phyloP scores from a whole-genome alignment of 2,113 vertebrate species.

The Tetrax tetrax region DNA sequence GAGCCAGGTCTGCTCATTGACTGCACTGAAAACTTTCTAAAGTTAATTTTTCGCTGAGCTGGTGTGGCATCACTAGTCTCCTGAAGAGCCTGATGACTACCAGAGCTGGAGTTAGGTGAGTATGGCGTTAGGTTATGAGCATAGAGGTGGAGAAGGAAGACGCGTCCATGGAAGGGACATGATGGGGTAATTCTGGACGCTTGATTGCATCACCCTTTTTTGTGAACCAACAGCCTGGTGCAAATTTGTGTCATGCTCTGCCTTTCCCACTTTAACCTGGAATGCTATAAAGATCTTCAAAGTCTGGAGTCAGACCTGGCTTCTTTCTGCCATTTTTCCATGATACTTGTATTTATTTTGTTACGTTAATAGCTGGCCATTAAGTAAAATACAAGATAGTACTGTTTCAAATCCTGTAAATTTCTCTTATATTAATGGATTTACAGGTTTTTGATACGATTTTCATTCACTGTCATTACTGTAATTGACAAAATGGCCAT shows the following conservation, averaged over 20 bases:
- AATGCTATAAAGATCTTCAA: not conserved
- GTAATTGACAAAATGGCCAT: not conserved
- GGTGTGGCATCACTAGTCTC: not conserved
- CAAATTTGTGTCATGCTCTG: rapidly evolving
- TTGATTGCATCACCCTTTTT: not conserved
- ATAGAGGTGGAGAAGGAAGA: not conserved
- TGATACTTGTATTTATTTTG: not conserved
- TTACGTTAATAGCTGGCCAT: not conserved
- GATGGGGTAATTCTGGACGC: not conserved
- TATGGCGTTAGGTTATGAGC: not conserved
- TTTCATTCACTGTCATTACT: conserved; percentile 1
- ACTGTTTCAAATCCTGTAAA: not conserved
- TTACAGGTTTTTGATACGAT: not conserved
- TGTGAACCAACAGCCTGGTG: not conserved
- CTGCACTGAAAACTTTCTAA: not conserved
- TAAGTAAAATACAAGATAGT: not conserved
- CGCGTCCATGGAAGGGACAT: not conserved
- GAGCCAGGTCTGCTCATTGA: not conserved
- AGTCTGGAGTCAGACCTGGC: not conserved
- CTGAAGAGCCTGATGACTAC: not conserved
- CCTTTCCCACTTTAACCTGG: not conserved
- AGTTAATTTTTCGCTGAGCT: not conserved
- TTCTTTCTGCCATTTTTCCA: not conserved
- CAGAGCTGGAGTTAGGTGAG: not conserved
- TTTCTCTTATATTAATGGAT: not conserved